Percentiles rank a stretch among this genome's conserved stretches.
Conservation (phyloP, 2,888 invertebrate genomes). For the Yponomeuta evonymella region DNA sequence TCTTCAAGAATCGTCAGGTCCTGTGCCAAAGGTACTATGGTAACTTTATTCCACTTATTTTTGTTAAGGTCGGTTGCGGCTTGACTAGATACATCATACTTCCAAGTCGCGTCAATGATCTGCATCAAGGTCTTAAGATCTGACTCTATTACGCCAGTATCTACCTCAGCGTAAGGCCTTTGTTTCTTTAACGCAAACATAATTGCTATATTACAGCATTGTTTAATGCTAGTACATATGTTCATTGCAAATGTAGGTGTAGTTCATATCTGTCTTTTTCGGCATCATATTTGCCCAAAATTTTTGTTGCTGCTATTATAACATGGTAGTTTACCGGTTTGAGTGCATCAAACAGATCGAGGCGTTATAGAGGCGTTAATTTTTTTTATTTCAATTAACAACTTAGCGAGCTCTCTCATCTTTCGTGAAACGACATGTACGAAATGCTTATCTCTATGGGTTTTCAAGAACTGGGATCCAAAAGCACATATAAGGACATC, state of each 20-base stretch:
- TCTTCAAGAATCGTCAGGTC: constrained; percentile 25
- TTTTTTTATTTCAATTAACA: constrained; percentile 29
- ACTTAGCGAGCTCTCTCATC: constrained; percentile 30
- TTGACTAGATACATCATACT: constrained; percentile 22
- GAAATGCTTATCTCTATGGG: constrained; percentile 28
- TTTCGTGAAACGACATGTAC: constrained; percentile 28
- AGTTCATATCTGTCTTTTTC: constrained; percentile 26
- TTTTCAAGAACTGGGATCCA: constrained; percentile 27
- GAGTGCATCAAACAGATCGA: constrained; percentile 24
- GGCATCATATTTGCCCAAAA: constrained; percentile 25
- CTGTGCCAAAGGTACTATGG: constrained; percentile 24
- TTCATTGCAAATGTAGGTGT: constrained; percentile 32
- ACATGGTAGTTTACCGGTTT: constrained; percentile 25
- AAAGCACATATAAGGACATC: constrained; percentile 27
- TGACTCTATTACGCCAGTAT: constrained; percentile 14
- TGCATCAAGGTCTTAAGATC: constrained; percentile 16
- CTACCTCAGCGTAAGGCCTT: constrained; percentile 23
- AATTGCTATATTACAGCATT: constrained; percentile 33
- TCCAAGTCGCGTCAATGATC: constrained; percentile 17
- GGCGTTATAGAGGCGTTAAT: constrained; percentile 25
- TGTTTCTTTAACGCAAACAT: constrained; percentile 27
- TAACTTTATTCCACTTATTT: constrained; percentile 24
- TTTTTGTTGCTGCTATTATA: constrained; percentile 26
- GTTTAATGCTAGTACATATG: constrained; percentile 29
- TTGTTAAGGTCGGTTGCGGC: constrained; percentile 22